Base-by-base conservation (phyloP, 1,140 invertebrate species). In the Ephestia elutella region DNA sequence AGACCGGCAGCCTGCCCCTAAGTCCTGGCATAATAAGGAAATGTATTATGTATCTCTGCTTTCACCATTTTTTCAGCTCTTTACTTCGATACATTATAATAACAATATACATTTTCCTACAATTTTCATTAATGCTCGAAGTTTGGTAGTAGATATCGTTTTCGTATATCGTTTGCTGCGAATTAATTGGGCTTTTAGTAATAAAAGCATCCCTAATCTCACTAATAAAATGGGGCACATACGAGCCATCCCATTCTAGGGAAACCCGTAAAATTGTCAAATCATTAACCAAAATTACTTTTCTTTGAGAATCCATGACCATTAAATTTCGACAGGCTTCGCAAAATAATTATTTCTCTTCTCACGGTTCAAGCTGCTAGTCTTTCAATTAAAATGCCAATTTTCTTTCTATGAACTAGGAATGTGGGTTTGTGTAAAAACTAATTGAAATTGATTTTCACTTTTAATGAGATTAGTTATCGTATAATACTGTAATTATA, bases 251-350 rank as follows among this genome's bases (percentile, higher is more conserved):
- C 64, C 63, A 63, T 73, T 63, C 70, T 54, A 54, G 65, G 65
- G 69, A 68, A 77, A 49, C 65, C 56, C 66, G 61, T 75, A 75
- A 77, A 78, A 77, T 58, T 72, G 73, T 75, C 70, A 74, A 81
- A 78, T 78, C 72, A 75, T 77, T 78, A 73, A 68, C 63, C 68
- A 59, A 71, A 77, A 78, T 78, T 78, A 73, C 38, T 44, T 17
- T 44, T 15, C 38, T 44, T 44, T 44, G 38, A 44, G 1, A 44
- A 44, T 7, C 15, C n/a, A 13, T 15, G 38, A 5, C 13, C 32
- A 35, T 13, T 44, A 44, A n/a, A 44, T n/a, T 44, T 15, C 13
- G 15, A 15, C 1, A 32, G 2, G 2, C 2, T 44, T 15, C 10
- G 15, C 13, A 44, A 38, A 38, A 44, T 44, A 44, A 44, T 44